These are phyloP conservation scores for Camelus bactrianus DNA, from an alignment of 2,113 vertebrate species.

Conservation along the genomic window DNA sequence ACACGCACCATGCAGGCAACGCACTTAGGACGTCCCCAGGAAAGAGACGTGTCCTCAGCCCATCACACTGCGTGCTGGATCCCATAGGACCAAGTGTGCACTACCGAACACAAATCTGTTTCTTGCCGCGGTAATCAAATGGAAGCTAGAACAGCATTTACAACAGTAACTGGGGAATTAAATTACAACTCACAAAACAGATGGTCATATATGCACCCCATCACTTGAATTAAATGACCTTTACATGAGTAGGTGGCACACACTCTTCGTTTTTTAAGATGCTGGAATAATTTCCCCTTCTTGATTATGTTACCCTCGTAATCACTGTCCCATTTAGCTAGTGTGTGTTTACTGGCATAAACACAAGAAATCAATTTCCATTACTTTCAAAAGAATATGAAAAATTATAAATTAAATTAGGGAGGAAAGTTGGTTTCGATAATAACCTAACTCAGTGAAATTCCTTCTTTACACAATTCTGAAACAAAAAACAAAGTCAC, in stretches of 20 bases:
- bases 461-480: neutral
- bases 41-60: neutral
- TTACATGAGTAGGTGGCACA: neutral
- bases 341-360: neutral
- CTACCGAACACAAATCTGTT: neutral
- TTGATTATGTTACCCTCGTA: neutral
- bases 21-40: neutral
- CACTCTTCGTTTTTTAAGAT: neutral
- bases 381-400: neutral
- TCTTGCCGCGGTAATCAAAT: neutral
- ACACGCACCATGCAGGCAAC: neutral
- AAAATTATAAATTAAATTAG: neutral
- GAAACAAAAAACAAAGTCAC: constrained; percentile 14
- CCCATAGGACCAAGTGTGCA: neutral
- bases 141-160: neutral
- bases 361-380: neutral
- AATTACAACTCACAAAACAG: neutral
- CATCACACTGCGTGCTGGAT: no score
- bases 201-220: neutral
- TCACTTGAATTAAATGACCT: neutral
- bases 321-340: neutral
- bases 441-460: neutral
- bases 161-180: neutral
- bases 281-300: neutral
- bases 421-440: neutral